A percentile compares a stretch with the other conserved stretches of the same genome.
phyloP scores from a whole-genome alignment of 2,113 vertebrate species.

The Gallinago jamesoni region DNA sequence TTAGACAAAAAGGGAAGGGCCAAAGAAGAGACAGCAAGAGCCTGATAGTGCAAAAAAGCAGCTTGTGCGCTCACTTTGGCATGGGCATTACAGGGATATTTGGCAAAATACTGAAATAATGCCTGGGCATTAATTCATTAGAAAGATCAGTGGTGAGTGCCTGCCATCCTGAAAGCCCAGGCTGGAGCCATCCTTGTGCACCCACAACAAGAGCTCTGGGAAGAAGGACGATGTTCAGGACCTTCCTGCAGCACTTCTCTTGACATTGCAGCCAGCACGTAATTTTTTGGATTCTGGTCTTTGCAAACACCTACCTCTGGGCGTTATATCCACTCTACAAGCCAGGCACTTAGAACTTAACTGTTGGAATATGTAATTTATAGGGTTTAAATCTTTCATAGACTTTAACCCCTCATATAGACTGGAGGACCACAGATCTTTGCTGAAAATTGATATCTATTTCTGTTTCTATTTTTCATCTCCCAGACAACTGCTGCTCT shows the following conservation, averaged over 20 bases:
- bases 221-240: rapidly evolving
- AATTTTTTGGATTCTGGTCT: background rate
- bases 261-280: background rate
- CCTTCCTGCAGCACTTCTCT: background rate
- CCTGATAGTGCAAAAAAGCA: background rate
- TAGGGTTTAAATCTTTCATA: background rate
- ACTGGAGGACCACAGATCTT: background rate
- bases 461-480: background rate
- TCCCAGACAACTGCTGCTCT: background rate
- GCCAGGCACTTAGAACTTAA: background rate
- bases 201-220: background rate
- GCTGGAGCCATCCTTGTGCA: background rate
- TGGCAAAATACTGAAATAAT: background rate
- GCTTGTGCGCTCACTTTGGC: background rate
- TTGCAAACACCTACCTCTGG: background rate
- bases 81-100: background rate
- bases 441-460: background rate
- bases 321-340: background rate
- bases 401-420: background rate
- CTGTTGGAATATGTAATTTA: background rate
- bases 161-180: background rate
- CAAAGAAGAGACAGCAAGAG: background rate
- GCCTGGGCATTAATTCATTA: background rate
- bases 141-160: background rate
- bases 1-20: background rate